These are phyloP conservation scores for Bubo bubo DNA, from an alignment of 2,113 vertebrate species.

Conservation along the genomic window DNA sequence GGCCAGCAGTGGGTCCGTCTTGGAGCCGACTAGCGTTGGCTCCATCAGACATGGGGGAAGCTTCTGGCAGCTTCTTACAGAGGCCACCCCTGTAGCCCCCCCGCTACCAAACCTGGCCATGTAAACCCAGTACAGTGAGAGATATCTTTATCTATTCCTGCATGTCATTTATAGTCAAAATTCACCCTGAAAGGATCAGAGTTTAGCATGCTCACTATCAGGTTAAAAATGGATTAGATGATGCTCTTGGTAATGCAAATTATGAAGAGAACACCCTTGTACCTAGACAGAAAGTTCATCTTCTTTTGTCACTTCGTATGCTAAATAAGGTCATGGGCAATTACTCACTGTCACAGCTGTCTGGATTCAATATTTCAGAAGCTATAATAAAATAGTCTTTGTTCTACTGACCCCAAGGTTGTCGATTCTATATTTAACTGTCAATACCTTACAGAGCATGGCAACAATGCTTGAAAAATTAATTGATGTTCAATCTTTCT, in stretches of 20 bases:
- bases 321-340: not conserved
- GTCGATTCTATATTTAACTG: not conserved
- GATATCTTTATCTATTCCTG: not conserved
- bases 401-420: not conserved
- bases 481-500: not conserved
- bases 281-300: not conserved
- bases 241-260: not conserved
- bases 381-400: not conserved
- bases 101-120: rapidly evolving
- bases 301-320: not conserved
- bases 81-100: too few relatives aligned
- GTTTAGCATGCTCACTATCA: rapidly evolving
- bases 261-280: not conserved
- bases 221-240: not conserved
- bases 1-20: not conserved
- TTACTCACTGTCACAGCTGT: not conserved
- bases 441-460: not conserved
- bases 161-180: not conserved
- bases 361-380: not conserved
- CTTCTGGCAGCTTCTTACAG: too few relatives aligned
- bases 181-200: not conserved
- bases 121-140: not conserved
- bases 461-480: not conserved
- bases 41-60: not conserved
- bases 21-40: not conserved